These are phyloP conservation scores for Ardeotis arabs DNA, from an alignment of 2,113 vertebrate genomes.

Conservation along the genomic window DNA sequence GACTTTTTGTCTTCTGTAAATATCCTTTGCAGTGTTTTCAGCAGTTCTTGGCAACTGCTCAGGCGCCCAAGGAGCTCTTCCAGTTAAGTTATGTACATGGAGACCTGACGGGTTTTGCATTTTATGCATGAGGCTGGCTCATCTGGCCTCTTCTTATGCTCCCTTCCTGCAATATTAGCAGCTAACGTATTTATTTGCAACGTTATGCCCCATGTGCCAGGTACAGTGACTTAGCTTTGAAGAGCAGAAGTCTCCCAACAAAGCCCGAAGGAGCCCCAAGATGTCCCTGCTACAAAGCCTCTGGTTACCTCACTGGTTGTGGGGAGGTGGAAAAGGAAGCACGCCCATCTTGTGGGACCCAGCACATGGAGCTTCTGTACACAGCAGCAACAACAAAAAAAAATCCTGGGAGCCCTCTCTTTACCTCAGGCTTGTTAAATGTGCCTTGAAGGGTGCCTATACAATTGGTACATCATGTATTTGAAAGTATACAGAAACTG, in stretches of 20 bases:
- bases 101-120: background rate
- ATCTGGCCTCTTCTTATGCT: background rate
- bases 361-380: background rate
- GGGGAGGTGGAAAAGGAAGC: background rate
- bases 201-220: rapidly evolving
- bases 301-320: background rate
- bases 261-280: background rate
- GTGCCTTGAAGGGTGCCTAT: background rate
- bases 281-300: background rate
- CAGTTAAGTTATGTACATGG: background rate
- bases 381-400: background rate
- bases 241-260: background rate
- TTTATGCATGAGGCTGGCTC: background rate
- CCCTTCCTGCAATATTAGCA: background rate
- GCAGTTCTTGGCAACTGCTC: background rate
- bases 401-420: background rate
- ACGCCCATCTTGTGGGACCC: background rate
- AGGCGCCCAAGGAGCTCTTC: background rate
- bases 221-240: background rate
- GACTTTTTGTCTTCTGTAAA: conserved; percentile 33
- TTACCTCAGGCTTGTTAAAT: background rate
- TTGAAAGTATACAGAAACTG: background rate
- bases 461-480: background rate
- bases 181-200: background rate
- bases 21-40: conserved; percentile 20